These are phyloP conservation scores for Zaprionus gabonicus DNA, from an alignment of 1,140 invertebrate species.

Conservation along the genomic window DNA sequence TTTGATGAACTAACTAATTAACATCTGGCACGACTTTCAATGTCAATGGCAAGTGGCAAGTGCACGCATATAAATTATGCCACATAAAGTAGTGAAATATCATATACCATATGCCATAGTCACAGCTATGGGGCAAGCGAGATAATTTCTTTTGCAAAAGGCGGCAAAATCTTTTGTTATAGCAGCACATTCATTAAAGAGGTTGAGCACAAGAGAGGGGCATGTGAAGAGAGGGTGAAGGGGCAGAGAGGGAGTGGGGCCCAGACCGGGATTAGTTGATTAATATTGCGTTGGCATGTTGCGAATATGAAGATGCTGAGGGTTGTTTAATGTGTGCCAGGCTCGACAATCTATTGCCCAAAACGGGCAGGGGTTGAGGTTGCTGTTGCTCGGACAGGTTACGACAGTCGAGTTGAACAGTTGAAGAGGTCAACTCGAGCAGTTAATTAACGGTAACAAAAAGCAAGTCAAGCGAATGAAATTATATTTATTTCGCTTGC, in stretches of 20 bases:
- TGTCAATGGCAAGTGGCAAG: constrained; percentile 65
- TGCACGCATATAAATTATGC: constrained; percentile 52
- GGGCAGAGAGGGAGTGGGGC: too few species aligned
- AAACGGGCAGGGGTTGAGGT: neutral
- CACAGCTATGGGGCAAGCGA: constrained; percentile 48
- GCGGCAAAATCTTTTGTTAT: constrained; percentile 35
- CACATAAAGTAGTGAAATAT: constrained; percentile 13
- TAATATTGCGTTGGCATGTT: constrained; percentile 43
- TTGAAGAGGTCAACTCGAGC: constrained; percentile 3
- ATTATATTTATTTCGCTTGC: constrained; percentile 6
- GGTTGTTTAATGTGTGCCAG: constrained; percentile 6
- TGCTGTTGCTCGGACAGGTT: neutral
- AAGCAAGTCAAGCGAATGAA: constrained; percentile 7
- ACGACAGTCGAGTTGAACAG: constrained; percentile 1
- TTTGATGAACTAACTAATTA: constrained; percentile 72
- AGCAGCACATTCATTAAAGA: constrained; percentile 26
- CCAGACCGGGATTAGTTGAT: constrained; percentile 29
- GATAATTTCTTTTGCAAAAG: constrained; percentile 62
- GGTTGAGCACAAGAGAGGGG: too few species aligned
- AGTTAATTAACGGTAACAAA: constrained; percentile 7
- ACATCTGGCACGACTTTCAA: constrained; percentile 72
- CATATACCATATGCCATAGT: constrained; percentile 22
- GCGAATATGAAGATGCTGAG: constrained; percentile 24
- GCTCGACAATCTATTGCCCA: neutral
- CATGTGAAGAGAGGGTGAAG: neutral